These are phyloP conservation scores for Eumerus sabulonum DNA, from an alignment of 2,888 invertebrate species.

Conservation along the genomic window DNA sequence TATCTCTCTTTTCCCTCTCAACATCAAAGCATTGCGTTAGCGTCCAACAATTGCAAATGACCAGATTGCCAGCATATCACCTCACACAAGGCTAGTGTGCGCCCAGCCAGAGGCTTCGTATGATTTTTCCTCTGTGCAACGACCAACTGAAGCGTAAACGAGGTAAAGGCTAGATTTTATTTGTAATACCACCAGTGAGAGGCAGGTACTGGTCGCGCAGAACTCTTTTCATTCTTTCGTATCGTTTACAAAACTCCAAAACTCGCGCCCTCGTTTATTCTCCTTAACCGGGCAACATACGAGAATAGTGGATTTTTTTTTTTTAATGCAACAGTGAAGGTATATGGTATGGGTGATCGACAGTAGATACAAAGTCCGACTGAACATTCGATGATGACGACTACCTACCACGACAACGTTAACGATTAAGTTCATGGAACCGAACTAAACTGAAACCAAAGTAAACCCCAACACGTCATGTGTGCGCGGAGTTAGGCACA, in stretches of 20 bases:
- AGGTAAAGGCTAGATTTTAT: conserved; percentile 56
- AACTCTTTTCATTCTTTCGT: conserved; percentile 10
- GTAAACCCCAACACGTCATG: background rate
- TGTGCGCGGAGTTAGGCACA: background rate
- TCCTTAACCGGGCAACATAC: conserved; percentile 60
- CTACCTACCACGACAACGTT: conserved; percentile 20
- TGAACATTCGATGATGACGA: conserved; percentile 52
- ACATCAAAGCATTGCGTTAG: conserved; percentile 52
- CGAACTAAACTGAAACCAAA: conserved; percentile 41
- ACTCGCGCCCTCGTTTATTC: conserved; percentile 58
- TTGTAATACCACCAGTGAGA: conserved; percentile 34
- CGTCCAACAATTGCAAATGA: conserved; percentile 43
- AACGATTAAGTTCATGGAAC: conserved; percentile 30
- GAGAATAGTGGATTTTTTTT: conserved; percentile 65
- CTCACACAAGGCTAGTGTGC: conserved; percentile 22
- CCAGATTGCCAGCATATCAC: conserved; percentile 28
- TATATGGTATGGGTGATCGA: conserved; percentile 16
- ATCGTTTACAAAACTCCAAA: conserved; percentile 45
- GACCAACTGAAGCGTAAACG: conserved; percentile 57
- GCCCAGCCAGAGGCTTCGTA: background rate
- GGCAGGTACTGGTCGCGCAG: conserved; percentile 11
- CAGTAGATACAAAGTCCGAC: conserved; percentile 62
- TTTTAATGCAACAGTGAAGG: conserved; percentile 29
- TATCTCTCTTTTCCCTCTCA: conserved; percentile 44
- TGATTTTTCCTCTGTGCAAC: conserved; percentile 26